Evolutionary conservation across 1,140 invertebrate species (phyloP).

Genomic region (Calycopis cecrops): DNA sequence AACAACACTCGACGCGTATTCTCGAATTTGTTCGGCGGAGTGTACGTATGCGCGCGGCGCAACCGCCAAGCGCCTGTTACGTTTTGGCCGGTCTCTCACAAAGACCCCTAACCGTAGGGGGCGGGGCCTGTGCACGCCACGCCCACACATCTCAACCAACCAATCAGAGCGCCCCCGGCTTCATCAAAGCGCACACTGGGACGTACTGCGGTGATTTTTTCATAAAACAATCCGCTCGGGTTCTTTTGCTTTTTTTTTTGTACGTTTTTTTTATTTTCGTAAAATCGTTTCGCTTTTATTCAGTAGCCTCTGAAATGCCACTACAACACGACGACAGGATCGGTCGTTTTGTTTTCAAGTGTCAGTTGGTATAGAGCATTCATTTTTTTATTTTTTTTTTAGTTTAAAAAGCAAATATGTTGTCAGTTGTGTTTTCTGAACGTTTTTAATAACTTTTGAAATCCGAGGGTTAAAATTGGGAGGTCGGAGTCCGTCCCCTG

Average conservation of each 20-base stretch:
- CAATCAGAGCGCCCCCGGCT: conserved; percentile 38
- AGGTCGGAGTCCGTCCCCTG: conserved; percentile 44
- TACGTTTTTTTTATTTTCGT: conserved; percentile 40
- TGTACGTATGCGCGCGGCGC: conserved; percentile 50
- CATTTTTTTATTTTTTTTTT: no score
- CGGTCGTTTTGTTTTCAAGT: conserved; percentile 3
- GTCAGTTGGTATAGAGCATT: background rate
- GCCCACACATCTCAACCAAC: conserved; percentile 36
- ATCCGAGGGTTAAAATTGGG: background rate
- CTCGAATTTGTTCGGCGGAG: conserved; percentile 40
- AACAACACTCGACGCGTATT: conserved; percentile 17
- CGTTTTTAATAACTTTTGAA: no score
- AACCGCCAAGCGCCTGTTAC: conserved; percentile 56
- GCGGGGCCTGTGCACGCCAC: conserved; percentile 39
- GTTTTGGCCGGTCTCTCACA: conserved; percentile 47
- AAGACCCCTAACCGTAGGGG: conserved; percentile 51
- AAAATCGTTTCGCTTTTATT: conserved; percentile 57
- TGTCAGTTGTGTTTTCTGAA: no score
- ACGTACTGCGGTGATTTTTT: conserved; percentile 65
- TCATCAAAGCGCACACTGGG: conserved; percentile 60
- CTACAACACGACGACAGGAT: background rate
- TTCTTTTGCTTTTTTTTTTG: conserved; percentile 42
- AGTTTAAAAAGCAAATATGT: background rate
- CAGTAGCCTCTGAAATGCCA: conserved; percentile 50
- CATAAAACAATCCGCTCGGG: conserved; percentile 42